Evolutionary conservation across 1,140 invertebrate genomes (phyloP).

Genomic region (Atta texana): DNA sequence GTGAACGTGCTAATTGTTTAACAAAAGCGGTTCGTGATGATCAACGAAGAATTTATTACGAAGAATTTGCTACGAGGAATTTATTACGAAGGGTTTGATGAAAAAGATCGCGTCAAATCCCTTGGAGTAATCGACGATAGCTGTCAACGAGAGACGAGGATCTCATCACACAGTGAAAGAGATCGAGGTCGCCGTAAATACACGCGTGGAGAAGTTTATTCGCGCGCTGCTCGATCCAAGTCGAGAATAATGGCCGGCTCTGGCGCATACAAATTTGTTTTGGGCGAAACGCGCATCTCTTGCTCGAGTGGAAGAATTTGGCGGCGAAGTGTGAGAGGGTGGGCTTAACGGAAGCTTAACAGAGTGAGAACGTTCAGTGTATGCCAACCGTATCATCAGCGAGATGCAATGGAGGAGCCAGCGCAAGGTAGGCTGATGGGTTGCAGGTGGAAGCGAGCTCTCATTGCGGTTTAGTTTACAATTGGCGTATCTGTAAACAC

Average conservation of each 20-base stretch:
- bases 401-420: slow-evolving; percentile 39
- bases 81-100: neutral
- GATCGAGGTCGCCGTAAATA: slow-evolving; percentile 25
- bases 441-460: slow-evolving; percentile 26
- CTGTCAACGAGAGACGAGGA: slow-evolving; percentile 9
- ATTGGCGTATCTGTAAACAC: slow-evolving; percentile 75
- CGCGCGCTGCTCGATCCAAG: slow-evolving; percentile 33
- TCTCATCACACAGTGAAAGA: neutral
- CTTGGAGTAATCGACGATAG: neutral
- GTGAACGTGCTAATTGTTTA: slow-evolving; percentile 7
- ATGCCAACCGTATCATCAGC: slow-evolving; percentile 18
- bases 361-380: slow-evolving; percentile 13
- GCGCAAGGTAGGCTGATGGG: neutral
- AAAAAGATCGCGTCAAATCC: neutral
- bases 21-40: neutral
- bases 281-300: neutral
- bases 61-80: neutral
- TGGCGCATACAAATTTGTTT: slow-evolving; percentile 36
- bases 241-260: slow-evolving; percentile 27
- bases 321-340: neutral
- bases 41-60: neutral
- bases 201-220: slow-evolving; percentile 35
- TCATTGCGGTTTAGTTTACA: slow-evolving; percentile 71
- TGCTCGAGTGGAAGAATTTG: slow-evolving; percentile 25
- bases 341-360: slow-evolving; percentile 3